Conservation (phyloP, 2,888 invertebrate species). For the Athetis lepigone region DNA sequence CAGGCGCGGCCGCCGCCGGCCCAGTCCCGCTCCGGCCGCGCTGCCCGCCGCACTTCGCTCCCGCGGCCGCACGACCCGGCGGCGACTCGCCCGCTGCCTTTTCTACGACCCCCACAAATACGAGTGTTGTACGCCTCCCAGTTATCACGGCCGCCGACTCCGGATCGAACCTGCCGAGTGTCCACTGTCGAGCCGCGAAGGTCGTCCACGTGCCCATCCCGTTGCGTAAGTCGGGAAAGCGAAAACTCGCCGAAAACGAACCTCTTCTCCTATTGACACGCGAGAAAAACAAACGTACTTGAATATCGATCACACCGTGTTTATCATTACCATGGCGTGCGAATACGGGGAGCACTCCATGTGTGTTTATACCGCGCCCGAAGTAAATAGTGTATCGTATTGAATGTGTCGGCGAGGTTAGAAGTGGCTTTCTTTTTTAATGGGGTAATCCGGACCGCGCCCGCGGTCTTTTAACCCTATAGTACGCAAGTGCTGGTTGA, state of each 20-base stretch:
- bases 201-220: slow-evolving; percentile 78
- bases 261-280: slow-evolving; percentile 85
- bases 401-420: slow-evolving; percentile 70
- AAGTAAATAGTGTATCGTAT: slow-evolving; percentile 72
- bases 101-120: slow-evolving; percentile 68
- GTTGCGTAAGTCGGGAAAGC: slow-evolving; percentile 85
- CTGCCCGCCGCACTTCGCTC: slow-evolving; percentile 83
- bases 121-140: slow-evolving; percentile 63
- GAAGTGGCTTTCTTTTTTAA: slow-evolving; percentile 76
- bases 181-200: slow-evolving; percentile 60
- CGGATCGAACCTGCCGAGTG: slow-evolving; percentile 57
- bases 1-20: slow-evolving; percentile 78
- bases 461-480: slow-evolving; percentile 82
- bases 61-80: slow-evolving; percentile 82
- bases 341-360: slow-evolving; percentile 61
- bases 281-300: slow-evolving; percentile 82
- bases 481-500: slow-evolving; percentile 82
- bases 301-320: slow-evolving; percentile 83
- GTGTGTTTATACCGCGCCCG: slow-evolving; percentile 71
- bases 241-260: slow-evolving; percentile 74
- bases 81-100: slow-evolving; percentile 83
- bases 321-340: slow-evolving; percentile 78
- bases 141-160: slow-evolving; percentile 55
- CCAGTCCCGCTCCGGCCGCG: slow-evolving; percentile 89
- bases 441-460: slow-evolving; percentile 82